Conservation (phyloP, 2,888 invertebrate genomes). For the Amiota minor region DNA sequence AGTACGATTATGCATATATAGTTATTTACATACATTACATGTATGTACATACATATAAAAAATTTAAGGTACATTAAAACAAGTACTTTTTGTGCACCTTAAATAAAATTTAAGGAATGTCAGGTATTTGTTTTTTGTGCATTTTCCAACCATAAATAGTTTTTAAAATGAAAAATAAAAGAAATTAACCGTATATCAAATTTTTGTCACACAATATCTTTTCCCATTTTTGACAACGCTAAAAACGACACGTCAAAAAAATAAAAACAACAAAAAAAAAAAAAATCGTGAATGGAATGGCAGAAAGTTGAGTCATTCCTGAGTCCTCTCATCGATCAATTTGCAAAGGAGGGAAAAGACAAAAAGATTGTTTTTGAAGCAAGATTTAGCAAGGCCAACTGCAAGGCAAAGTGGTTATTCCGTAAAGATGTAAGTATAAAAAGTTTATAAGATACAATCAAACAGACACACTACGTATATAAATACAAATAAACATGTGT, state of each 20-base stretch:
- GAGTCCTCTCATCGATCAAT: conserved; percentile 94
- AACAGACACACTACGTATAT: not conserved
- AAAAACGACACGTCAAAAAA: conserved; percentile 30
- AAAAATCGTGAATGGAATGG: conserved; percentile 29
- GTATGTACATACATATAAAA: conserved; percentile 28
- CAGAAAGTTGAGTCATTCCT: conserved; percentile 96
- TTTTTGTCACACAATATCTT: conserved; percentile 62
- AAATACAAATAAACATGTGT: not conserved
- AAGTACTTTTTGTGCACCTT: conserved; percentile 28
- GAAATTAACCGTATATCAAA: conserved; percentile 54
- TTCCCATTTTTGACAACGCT: conserved; percentile 73
- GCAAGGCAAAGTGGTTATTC: conserved; percentile 93
- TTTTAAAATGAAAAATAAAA: conserved; percentile 1
- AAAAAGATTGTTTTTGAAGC: conserved; percentile 95
- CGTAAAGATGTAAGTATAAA: conserved; percentile 89
- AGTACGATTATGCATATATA: conserved; percentile 17
- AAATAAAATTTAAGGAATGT: conserved; percentile 15
- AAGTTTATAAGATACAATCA: not conserved
- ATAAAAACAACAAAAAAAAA: conserved; percentile 22
- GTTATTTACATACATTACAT: conserved; percentile 18
- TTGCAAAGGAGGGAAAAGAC: conserved; percentile 96
- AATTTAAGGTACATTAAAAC: conserved; percentile 15
- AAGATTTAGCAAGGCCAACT: conserved; percentile 96
- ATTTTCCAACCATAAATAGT: conserved; percentile 5
- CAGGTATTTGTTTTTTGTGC: conserved; percentile 28